Base-by-base conservation (phyloP, 2,888 invertebrate species). In the Tenthredo distinguenda region DNA sequence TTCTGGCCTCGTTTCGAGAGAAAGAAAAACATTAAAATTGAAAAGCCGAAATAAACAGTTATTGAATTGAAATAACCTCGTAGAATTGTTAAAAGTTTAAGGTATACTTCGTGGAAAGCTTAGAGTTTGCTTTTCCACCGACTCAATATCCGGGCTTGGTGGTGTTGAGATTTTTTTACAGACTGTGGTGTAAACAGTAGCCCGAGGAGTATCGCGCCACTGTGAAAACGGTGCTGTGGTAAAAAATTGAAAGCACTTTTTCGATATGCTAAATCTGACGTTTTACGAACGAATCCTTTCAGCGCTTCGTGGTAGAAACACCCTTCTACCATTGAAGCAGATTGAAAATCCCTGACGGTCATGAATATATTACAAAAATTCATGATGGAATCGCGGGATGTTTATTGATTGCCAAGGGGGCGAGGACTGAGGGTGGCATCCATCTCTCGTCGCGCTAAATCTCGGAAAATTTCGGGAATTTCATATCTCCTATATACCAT, bases 351-450 rank as follows among this genome's bases (percentile, higher is more conserved):
- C 72, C 58, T 40, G n/a, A 72, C 71, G 85, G 72, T 62, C 58
- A 43, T 58, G 85, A 85, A 85, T 83, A 83, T 37, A 71, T 85
- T 85, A 85, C 68, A 82, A 83, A 85, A 83, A 85, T 83, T 85
- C 58, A 85, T 62, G 83, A 83, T 21, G 40, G 50, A 43, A 72
- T 85, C 84, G 15, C 37, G 71, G 58, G 85, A 65, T 74, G 83
- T 76, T 84, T 85, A 85, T 76, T 72, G 76, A 76, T 76, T 83
- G 79, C 62, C 26, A 43, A 58, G 62, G 26, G 62, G 81, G 26
- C 83, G 83, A 71, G 83, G 34, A 83, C 71, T 4, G 43, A 47
- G 83, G 47, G 83, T 40, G 50, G 68, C 65, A 83, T 83, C 83
- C 43, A 83, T 68, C 83, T 83, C 83, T 18, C 62, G n/a, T 37